These are phyloP conservation scores for Andricus curvator DNA, from an alignment of 2,888 invertebrate species.

Conservation along the genomic window DNA sequence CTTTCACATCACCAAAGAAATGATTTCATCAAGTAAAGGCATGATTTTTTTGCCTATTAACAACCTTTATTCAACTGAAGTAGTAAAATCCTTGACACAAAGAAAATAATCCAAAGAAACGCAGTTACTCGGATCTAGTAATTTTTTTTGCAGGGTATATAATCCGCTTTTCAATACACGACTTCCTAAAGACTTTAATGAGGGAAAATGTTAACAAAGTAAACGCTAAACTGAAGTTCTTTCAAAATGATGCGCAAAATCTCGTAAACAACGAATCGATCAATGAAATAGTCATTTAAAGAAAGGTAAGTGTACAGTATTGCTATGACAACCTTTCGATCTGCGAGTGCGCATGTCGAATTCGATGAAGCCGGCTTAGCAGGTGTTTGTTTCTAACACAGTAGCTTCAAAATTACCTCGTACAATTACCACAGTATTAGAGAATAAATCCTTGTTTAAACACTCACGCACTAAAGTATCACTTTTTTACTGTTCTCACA, in stretches of 20 bases:
- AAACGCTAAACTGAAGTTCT: neutral
- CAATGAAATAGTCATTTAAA: constrained; percentile 35
- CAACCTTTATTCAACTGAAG: too few relatives aligned
- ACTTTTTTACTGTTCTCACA: neutral
- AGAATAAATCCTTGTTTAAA: constrained; percentile 1
- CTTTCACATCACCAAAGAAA: too few relatives aligned
- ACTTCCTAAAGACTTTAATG: neutral
- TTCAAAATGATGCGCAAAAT: constrained; percentile 4
- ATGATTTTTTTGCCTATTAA: too few relatives aligned
- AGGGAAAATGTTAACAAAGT: neutral
- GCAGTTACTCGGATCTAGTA: too few relatives aligned
- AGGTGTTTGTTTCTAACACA: constrained; percentile 24
- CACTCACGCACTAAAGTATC: constrained; percentile 8
- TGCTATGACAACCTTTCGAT: constrained; percentile 20
- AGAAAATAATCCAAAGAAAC: too few relatives aligned
- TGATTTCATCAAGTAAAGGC: too few relatives aligned
- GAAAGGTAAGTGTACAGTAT: constrained; percentile 28
- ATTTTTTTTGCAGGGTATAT: too few relatives aligned
- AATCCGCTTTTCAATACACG: too few relatives aligned
- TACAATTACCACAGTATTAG: constrained; percentile 24
- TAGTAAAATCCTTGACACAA: too few relatives aligned
- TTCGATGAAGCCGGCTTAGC: constrained; percentile 26
- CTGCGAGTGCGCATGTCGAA: constrained; percentile 30
- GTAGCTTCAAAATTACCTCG: constrained; percentile 11
- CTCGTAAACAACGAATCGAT: constrained; percentile 26